Evolutionary conservation across 2,888 invertebrate genomes (phyloP).

Genomic region (Melitaea athalia): DNA sequence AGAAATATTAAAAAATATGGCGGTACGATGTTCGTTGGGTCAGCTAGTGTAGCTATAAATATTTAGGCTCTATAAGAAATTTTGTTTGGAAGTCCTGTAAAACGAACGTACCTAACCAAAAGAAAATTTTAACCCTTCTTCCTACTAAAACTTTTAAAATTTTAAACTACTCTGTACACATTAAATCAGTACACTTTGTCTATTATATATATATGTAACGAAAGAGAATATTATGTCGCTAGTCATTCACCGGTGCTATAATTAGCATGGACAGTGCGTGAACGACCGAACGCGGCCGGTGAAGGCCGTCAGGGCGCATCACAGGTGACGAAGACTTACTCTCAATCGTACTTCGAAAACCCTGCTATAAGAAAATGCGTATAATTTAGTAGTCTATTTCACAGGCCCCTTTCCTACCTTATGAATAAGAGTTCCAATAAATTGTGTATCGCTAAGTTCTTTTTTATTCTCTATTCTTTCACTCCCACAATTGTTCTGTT

Average conservation of each 20-base stretch:
- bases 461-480: no score
- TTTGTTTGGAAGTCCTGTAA: no score
- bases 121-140: no score
- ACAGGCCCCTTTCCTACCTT: no score
- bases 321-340: slow-evolving; percentile 45
- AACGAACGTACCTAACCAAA: no score
- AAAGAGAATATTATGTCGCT: slow-evolving; percentile 40
- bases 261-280: slow-evolving; percentile 59
- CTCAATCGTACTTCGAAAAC: slow-evolving; percentile 25
- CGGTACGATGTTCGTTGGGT: no score
- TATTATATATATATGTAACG: slow-evolving; percentile 24
- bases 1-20: no score
- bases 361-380: slow-evolving; percentile 10
- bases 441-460: no score
- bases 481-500: no score
- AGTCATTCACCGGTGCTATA: slow-evolving; percentile 55
- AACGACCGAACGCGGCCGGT: slow-evolving; percentile 54
- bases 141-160: not conserved
- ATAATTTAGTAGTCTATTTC: not conserved
- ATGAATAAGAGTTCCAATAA: no score
- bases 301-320: slow-evolving; percentile 53
- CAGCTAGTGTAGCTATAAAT: no score
- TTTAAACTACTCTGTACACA: not conserved
- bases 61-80: no score
- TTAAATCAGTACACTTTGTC: slow-evolving; percentile 1